phyloP scores from a whole-genome alignment of 2,888 invertebrate species.

The Cephalotes varians region DNA sequence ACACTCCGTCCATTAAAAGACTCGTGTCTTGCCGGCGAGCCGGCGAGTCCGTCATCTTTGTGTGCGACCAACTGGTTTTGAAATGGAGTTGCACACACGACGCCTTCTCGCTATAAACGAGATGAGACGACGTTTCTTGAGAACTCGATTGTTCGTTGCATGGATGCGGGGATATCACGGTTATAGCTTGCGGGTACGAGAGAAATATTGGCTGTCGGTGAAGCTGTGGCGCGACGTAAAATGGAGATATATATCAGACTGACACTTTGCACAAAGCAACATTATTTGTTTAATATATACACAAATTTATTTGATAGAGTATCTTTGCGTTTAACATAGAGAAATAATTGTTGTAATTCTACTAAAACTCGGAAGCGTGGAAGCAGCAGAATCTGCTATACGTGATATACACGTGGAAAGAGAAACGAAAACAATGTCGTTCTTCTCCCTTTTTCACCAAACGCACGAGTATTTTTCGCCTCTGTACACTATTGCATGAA shows the following conservation, averaged over 20 bases:
- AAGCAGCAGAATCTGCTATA: background rate
- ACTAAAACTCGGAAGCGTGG: constrained; percentile 2
- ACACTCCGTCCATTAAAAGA: constrained; percentile 68
- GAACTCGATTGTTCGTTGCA: constrained; percentile 34
- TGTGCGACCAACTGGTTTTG: constrained; percentile 56
- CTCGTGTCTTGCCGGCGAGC: background rate
- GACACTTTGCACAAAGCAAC: background rate
- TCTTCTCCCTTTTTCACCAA: constrained; percentile 29
- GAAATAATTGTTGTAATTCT: background rate
- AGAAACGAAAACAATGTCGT: constrained; percentile 29
- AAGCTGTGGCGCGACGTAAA: background rate
- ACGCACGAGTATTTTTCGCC: constrained; percentile 29
- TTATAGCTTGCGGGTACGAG: background rate
- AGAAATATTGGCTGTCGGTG: constrained; percentile 30
- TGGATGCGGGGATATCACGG: constrained; percentile 21
- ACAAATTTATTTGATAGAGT: background rate
- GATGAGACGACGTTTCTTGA: constrained; percentile 15
- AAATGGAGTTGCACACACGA: constrained; percentile 56
- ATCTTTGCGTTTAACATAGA: background rate
- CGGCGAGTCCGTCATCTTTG: constrained; percentile 55
- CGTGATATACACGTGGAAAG: constrained; percentile 8
- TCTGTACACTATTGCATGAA: constrained; percentile 39
- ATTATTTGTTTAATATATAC: background rate
- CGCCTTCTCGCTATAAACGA: constrained; percentile 17
- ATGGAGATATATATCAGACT: background rate